Conservation (phyloP, 92 coral and sea anemone species). For the Montipora capitata region DNA sequence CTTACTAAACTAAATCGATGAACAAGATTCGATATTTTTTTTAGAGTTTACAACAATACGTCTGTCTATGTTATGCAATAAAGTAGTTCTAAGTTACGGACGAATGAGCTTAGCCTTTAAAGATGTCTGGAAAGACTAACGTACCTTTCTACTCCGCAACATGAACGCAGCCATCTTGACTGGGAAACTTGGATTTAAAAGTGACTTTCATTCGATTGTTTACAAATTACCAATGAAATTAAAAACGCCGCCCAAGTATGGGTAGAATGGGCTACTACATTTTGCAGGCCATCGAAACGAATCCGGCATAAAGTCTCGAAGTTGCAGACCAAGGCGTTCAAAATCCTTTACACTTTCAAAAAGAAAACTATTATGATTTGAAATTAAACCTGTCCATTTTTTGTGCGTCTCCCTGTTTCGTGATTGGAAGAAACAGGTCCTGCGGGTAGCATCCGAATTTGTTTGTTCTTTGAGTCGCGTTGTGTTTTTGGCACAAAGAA, state of each 20-base stretch:
- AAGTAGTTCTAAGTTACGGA: too few species aligned
- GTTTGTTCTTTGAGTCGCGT: background rate
- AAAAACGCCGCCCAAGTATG: background rate
- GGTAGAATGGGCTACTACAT: background rate
- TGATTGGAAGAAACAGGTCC: slow-evolving; percentile 22
- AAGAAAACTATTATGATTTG: background rate
- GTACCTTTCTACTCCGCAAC: slow-evolving; percentile 44
- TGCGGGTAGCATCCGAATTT: slow-evolving; percentile 10
- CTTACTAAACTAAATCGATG: background rate
- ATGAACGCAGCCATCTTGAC: slow-evolving; percentile 30
- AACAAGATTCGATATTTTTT: background rate
- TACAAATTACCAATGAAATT: background rate
- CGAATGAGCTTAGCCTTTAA: background rate
- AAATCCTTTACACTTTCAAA: slow-evolving; percentile 4
- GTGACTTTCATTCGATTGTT: background rate
- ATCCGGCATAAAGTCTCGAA: background rate
- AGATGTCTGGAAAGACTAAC: background rate
- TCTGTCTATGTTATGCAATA: too few species aligned
- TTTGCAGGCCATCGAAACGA: background rate
- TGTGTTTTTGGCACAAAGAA: background rate
- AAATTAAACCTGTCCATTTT: slow-evolving; percentile 8
- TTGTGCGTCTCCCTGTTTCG: background rate
- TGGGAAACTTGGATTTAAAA: background rate
- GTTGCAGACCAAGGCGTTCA: slow-evolving; percentile 4
- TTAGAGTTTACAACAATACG: background rate